Base-by-base conservation (phyloP, 2,888 invertebrate genomes). In the Lymantria dispar region DNA sequence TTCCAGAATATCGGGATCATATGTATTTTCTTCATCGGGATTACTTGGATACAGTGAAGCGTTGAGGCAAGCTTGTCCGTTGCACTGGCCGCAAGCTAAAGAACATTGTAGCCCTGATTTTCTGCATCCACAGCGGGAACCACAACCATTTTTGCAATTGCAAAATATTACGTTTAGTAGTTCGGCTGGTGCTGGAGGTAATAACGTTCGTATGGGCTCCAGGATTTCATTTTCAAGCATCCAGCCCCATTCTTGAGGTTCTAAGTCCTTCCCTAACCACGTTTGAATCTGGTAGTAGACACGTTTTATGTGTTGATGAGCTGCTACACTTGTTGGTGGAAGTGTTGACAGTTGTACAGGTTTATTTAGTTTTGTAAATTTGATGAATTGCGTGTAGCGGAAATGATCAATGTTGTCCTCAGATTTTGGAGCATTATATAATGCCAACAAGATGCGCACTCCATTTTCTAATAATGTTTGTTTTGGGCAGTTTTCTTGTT, bases 161-260 rank as follows among this genome's bases (percentile, higher is more conserved):
- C 65, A 62, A 52, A 67, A 65, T 50, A 66, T 66, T 66, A 40
- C 65, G 60, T 48, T 68, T 53, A 55, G 56, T 47, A 53, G 41
- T 48, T 53, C 56, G 44, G 46, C 56, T 53, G 53, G 56, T 45
- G 48, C 56, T 38, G 38, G 38, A 38, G 38, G 38, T 38, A 38
- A 38, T 38, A 38, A 38, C 38, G 38, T 38, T 38, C 31, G 53
- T 40, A 69, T 70, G 42, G 74, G 76, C 56, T 73, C 66, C 64
- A 75, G 65, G 50, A 67, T 50, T 56, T 64, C 68, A 58, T 78
- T 71, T 62, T 56, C 49, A 48, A 74, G 45, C 44, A 50, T 54
- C 64, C 65, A 67, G 46, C 62, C 68, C 68, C 67, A 70, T 57
- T 52, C 61, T 52, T 66, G 56, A 47, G 63, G 67, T 59, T 69